A percentile compares a stretch with the other conserved stretches of the same genome.
These are phyloP conservation scores for Garra rufa DNA, from an alignment of 2,113 vertebrate species.

Conservation along the genomic window DNA sequence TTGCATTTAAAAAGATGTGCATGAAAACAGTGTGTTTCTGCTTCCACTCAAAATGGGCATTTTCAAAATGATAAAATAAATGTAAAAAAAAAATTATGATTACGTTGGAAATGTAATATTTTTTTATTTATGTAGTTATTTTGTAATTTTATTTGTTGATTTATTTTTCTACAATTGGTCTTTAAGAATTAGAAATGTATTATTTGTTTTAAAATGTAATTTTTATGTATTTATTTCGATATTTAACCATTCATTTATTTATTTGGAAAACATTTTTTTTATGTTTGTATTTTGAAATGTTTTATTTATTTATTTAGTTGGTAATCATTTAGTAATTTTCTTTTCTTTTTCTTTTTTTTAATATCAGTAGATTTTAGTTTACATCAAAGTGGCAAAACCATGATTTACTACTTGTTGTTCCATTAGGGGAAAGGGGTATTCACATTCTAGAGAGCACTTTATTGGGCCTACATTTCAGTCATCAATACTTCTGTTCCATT, in stretches of 20 bases:
- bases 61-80: too few species aligned
- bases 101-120: too few species aligned
- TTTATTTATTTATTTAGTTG: neutral
- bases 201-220: neutral
- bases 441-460: neutral
- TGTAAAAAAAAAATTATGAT: too few species aligned
- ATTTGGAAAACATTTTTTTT: neutral
- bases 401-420: neutral
- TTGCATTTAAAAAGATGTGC: too few species aligned
- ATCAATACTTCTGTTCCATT: neutral
- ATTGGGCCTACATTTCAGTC: neutral
- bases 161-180: too few species aligned
- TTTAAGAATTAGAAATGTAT: neutral
- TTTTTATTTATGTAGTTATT: too few species aligned
- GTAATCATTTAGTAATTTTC: neutral
- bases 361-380: neutral
- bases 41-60: too few species aligned
- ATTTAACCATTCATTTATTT: neutral
- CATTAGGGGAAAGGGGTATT: neutral
- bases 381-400: neutral
- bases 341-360: neutral
- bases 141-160: too few species aligned
- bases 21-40: too few species aligned
- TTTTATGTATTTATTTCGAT: neutral
- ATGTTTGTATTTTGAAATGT: neutral